Conservation (phyloP, 1,140 invertebrate genomes). For the Eumaeus atala region DNA sequence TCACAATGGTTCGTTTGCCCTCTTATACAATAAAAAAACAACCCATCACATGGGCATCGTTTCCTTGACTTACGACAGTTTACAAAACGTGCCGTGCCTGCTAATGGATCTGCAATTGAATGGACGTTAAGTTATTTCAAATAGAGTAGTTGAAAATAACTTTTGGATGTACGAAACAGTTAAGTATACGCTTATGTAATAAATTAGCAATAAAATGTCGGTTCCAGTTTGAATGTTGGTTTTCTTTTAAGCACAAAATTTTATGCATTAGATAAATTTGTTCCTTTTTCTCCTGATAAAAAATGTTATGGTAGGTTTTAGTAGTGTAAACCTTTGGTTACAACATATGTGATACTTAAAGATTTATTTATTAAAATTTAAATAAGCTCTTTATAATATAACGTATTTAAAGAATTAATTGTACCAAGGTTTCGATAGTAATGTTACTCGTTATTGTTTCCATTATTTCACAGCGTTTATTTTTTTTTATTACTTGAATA, state of each 20-base stretch:
- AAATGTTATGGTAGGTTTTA: no score
- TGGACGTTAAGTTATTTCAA: background rate
- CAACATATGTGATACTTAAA: no score
- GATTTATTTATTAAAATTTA: no score
- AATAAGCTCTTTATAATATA: no score
- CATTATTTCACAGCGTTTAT: background rate
- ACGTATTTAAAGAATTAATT: no score
- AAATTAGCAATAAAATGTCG: background rate
- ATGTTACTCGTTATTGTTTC: background rate
- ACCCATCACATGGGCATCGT: constrained; percentile 3
- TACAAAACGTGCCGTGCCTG: constrained; percentile 17
- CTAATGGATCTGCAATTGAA: constrained; percentile 16
- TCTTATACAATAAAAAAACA: no score
- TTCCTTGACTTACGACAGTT: constrained; percentile 26
- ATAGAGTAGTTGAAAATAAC: no score
- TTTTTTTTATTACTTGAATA: background rate
- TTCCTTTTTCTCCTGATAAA: no score
- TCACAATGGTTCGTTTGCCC: no score
- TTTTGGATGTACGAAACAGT: background rate
- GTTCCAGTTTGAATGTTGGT: background rate
- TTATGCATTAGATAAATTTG: no score
- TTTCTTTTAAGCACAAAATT: background rate
- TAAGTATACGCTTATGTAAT: background rate
- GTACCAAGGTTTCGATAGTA: no score
- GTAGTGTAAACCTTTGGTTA: no score